Evolutionary conservation across 2,797 vertebrate species (phyloP).

Genomic region (Cygnus olor): DNA sequence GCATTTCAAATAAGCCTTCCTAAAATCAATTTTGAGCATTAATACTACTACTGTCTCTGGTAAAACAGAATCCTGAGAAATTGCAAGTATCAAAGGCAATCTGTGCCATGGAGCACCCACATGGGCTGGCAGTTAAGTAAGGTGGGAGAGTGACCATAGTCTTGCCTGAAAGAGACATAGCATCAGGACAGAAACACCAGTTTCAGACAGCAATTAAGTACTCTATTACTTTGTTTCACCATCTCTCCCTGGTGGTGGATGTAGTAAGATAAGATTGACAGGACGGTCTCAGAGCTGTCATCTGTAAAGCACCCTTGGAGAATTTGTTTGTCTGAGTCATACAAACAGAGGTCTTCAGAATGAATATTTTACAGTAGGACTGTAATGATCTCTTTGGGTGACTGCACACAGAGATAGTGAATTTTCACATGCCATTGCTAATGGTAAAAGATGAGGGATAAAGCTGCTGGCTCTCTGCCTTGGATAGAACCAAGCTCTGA

Average conservation of each 20-base stretch:
- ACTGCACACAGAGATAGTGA: not conserved
- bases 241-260: not conserved
- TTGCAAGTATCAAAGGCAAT: not conserved
- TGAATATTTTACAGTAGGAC: not conserved
- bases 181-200: not conserved
- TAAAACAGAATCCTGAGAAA: not conserved
- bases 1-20: not conserved
- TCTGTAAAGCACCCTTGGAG: not conserved
- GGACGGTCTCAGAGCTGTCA: not conserved
- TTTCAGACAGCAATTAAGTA: not conserved
- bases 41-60: not conserved
- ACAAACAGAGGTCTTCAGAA: not conserved
- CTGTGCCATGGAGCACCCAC: accelerated
- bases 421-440: not conserved
- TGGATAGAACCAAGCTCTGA: not conserved
- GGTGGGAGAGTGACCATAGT: not conserved
- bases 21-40: not conserved
- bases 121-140: not conserved
- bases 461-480: not conserved
- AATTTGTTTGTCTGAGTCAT: not conserved
- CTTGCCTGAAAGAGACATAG: not conserved
- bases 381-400: not conserved
- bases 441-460: not conserved
- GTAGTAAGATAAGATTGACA: not conserved
- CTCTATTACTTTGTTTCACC: not conserved